Conservation (phyloP, 23 tunicate species). For the Ascidia mentula region DNA sequence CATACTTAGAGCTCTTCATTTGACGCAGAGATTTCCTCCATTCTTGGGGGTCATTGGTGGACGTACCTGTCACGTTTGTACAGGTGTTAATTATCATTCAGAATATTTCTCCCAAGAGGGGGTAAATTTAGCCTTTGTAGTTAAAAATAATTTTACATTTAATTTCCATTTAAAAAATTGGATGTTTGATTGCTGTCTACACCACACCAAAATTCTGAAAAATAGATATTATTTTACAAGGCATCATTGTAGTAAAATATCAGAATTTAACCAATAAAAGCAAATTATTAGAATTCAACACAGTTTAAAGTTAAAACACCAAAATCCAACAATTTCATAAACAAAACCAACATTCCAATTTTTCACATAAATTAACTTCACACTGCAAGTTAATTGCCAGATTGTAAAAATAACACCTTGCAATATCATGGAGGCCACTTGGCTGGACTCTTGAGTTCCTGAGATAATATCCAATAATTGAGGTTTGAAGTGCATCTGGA, state of each 20-base stretch:
- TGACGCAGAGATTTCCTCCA: conserved; percentile 22
- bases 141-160: no score
- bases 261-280: not conserved
- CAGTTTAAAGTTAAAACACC: not conserved
- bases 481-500: conserved; percentile 45
- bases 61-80: no score
- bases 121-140: no score
- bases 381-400: no score
- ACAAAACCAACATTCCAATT: no score
- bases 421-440: conserved; percentile 4
- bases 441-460: conserved; percentile 60
- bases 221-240: no score
- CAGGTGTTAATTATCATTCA: no score
- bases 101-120: no score
- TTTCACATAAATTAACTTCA: no score
- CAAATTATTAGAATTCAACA: not conserved
- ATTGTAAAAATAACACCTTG: not conserved
- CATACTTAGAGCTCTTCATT: conserved; percentile 14
- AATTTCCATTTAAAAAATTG: no score
- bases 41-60: conserved; percentile 14
- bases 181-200: no score
- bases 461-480: conserved; percentile 65
- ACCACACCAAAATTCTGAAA: no score
- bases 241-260: not conserved
- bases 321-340: not conserved